Conservation (phyloP, 2,113 vertebrate genomes). For the Isurus oxyrinchus region DNA sequence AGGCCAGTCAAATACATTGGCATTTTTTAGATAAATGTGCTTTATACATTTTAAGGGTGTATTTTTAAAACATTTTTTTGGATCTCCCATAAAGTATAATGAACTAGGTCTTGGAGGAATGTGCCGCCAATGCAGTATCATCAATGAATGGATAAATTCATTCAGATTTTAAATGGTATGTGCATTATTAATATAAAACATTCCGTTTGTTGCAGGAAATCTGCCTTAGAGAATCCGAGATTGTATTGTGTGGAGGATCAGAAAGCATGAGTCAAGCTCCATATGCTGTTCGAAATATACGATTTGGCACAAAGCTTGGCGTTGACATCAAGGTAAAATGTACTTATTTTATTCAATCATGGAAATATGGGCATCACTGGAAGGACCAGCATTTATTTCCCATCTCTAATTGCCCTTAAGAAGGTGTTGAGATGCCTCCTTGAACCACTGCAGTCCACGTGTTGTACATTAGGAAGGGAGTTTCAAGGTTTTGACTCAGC, state of each 20-base stretch:
- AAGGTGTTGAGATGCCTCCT: background rate
- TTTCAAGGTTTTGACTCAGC: background rate
- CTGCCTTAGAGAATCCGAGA: slow-evolving; percentile 76
- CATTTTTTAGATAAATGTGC: background rate
- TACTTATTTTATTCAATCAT: background rate
- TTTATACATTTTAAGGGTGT: background rate
- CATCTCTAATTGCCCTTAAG: background rate
- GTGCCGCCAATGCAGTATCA: background rate
- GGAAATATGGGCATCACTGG: background rate
- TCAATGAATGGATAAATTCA: background rate
- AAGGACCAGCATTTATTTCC: background rate
- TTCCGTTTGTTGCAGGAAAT: slow-evolving; percentile 72
- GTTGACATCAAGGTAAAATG: slow-evolving; percentile 72
- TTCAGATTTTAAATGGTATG: background rate
- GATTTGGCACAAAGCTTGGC: slow-evolving; percentile 86
- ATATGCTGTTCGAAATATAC: slow-evolving; percentile 72
- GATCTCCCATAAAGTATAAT: background rate
- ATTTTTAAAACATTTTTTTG: background rate
- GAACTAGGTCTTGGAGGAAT: background rate
- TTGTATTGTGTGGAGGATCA: slow-evolving; percentile 84
- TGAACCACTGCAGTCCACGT: background rate
- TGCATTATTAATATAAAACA: background rate
- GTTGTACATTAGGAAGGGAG: background rate
- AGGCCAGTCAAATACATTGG: background rate
- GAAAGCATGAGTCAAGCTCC: slow-evolving; percentile 94